Evolutionary conservation across 2,888 invertebrate genomes (phyloP), one percentile per base, ranked within the genome.

Genomic region (Cynaeus angustus): DNA sequence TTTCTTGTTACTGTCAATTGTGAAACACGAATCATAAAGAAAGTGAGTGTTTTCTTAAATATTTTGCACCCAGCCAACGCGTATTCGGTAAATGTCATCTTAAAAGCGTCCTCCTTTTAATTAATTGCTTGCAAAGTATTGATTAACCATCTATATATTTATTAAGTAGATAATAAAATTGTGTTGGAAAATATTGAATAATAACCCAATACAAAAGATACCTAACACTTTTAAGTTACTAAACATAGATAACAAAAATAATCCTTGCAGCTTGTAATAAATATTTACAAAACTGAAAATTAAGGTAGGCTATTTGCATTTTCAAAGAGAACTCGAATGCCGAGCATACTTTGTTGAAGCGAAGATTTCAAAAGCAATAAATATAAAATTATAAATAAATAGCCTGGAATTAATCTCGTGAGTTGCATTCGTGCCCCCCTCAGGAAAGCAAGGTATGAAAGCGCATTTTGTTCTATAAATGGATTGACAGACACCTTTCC

Each of bases 401-500:
- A 14, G 10, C 9, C 10, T 41, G 10, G 41, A 33, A 16, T 66
- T 62, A 48, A 38, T 37, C 21, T 21, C 26, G 12, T 10, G 21
- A n/a, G 21, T 33, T 59, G 45, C 45, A 62, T 67, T 59, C 53
- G 46, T 59, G 45, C 16, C 16, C 21, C 59, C 37, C 59, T 58
- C 43, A 10, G 12, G 41, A 26, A 16, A 13, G 7, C 58, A 21
- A 45, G 10, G 12, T 13, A 45, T 10, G 55, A 46, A 61, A 61
- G 48, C 48, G 33, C 7, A 28, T 48, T 33, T 46, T 41, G 30
- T 52, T 52, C 45, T 33, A 66, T 43, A 55, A 45, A 43, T 41
- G 41, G n/a, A 48, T 46, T 10, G 28, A 12, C 13, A 50, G 16
- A 46, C 67, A 70, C 70, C 70, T 67, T 70, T 70, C 70, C 28